Conservation (phyloP, 2,888 invertebrate genomes). For the Tetramorium bicarinatum region DNA sequence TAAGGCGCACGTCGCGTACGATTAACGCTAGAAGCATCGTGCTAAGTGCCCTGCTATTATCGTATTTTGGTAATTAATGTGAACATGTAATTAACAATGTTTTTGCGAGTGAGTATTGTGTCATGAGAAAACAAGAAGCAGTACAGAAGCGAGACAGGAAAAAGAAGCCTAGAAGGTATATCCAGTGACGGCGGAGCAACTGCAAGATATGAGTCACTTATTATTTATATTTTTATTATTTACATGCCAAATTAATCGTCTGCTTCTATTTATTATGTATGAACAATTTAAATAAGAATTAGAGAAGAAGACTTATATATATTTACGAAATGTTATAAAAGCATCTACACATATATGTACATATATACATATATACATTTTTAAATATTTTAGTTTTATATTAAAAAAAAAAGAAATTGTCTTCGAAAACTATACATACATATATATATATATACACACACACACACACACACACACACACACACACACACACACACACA, state of each 20-base stretch:
- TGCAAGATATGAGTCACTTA: neutral
- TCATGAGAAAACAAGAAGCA: neutral
- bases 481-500: too few relatives aligned
- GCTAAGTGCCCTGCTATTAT: slow-evolving; percentile 2
- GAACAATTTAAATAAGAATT: neutral
- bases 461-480: too few relatives aligned
- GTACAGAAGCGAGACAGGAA: neutral
- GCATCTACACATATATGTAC: neutral
- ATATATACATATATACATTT: neutral
- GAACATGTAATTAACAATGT: slow-evolving; percentile 9
- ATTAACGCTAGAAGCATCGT: neutral
- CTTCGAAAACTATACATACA: neutral
- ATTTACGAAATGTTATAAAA: neutral
- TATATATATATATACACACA: too few relatives aligned
- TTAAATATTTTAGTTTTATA: neutral
- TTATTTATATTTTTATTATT: neutral
- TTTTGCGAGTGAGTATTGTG: neutral
- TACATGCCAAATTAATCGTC: neutral
- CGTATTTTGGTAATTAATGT: slow-evolving; percentile 11
- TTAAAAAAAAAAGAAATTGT: neutral
- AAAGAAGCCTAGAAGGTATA: neutral
- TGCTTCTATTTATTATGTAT: neutral
- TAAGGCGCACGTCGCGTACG: neutral
- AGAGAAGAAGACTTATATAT: neutral
- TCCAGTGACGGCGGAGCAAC: neutral